Base-by-base conservation (phyloP, 2,888 invertebrate species). In the Dryobota labecula region DNA sequence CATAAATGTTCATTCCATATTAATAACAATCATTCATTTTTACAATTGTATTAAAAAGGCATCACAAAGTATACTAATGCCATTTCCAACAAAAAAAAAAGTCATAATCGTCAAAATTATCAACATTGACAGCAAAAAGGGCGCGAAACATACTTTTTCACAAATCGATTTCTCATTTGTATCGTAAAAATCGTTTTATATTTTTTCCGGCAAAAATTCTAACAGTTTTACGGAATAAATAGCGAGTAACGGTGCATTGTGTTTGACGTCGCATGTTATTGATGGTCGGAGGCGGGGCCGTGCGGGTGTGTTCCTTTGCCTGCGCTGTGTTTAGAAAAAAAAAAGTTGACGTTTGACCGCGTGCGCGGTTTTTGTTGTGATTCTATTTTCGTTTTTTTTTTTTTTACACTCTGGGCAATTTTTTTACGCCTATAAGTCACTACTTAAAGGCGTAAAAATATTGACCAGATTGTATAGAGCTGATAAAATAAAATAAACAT, bases 281-380 rank as follows among this genome's bases (percentile, higher is more conserved):
- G 92, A 93, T 92, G 92, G 90, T 82, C 49, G 83, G 80, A 88
- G 91, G 92, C 91, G 92, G 88, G 90, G 91, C 88, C 76, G 88
- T 72, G 89, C 87, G 88, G 88, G 87, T 86, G 87, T 85, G 88
- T 86, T 88, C 87, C 88, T 87, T 87, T 87, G 90, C 87, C 84
- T 83, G 82, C 67, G 78, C 65, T 65, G 73, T 70, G 77, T 83
- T 83, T 83, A 81, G 80, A 84, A 86, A 86, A 88, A 84, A 36
- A 85, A 82, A 77, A 66, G 76, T 63, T 78, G 78, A 83, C 75
- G 69, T 85, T 84, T 87, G 84, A 87, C 87, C 88, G 81, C 84
- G 67, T 76, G 73, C 77, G 83, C 76, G 82, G 78, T 78, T 80
- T 78, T 80, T 75, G 71, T 76, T 73, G 57, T 83, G 60, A 75